Base-by-base conservation (phyloP, 1,140 invertebrate genomes). In the Saxidomus purpurata region DNA sequence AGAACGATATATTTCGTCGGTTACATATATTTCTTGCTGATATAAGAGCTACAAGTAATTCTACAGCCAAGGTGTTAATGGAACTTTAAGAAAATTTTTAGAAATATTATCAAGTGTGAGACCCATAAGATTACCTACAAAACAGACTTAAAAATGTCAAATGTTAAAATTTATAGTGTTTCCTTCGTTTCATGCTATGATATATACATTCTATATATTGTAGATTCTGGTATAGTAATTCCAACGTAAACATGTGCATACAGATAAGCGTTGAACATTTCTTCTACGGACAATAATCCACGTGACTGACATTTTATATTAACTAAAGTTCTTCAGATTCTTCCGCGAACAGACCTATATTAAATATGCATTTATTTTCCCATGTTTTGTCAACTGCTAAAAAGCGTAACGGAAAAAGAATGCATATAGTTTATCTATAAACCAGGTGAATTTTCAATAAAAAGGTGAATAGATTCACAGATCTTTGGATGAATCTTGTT, bases 281-380 rank as follows among this genome's bases (percentile, higher is more conserved):
- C n/a, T 61, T 22, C n/a, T 61, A 22, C 69, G 69, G 69, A 13
- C 69, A 40, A 74, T 74, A 74, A 25, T 74, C 9, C 13, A 43
- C 13, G 3, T 43, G 69, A 74, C 34, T 43, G 69, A 25, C 69
- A 74, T 11, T 74, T 74, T 74, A 74, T 74, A 74, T 74, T 74
- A 74, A 25, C 69, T 19, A 40, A 74, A 74, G 69, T 40, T n/a
- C 36, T 43, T n/a, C 11, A 47, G 13, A 74, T 74, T 74, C 38
- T n/a, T 74, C 1, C 13, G 19, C 19, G 25, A 74, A n/a, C 34
- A 40, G 19, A 74, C n/a, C 34, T 74, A 43, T 74, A 74, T 74
- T 74, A 74, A 74, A 74, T 36, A 74, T 74, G 69, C 69, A 74
- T 74, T 74, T 74, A 74, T 74, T 74, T 74, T 74, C 69, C 69